phyloP scores from a whole-genome alignment of 2,113 vertebrate species.

The Caretta caretta region DNA sequence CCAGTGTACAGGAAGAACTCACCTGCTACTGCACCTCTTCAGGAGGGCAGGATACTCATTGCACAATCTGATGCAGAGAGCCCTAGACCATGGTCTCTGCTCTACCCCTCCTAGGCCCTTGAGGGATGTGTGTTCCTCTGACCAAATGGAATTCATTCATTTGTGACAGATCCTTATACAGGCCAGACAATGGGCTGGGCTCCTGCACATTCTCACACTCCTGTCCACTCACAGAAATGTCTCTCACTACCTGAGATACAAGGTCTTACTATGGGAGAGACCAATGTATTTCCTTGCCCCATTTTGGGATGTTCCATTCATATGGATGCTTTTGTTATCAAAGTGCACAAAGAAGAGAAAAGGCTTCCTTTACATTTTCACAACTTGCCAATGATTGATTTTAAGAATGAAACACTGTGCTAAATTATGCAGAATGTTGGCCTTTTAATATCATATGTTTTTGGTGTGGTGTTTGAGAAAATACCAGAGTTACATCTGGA shows the following conservation, averaged over 20 bases:
- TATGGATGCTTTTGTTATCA: too few species aligned
- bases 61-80: background rate
- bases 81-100: background rate
- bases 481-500: too few species aligned
- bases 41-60: background rate
- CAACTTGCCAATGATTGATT: too few species aligned
- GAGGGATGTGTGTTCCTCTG: background rate
- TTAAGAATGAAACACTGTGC: too few species aligned
- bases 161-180: fast-evolving
- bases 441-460: too few species aligned
- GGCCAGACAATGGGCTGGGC: background rate
- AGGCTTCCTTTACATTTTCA: too few species aligned
- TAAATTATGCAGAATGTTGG: too few species aligned
- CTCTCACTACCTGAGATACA: background rate
- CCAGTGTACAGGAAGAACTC: background rate
- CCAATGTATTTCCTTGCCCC: too few species aligned
- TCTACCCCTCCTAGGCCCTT: background rate
- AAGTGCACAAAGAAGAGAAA: too few species aligned
- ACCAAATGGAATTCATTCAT: fast-evolving
- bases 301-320: too few species aligned
- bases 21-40: background rate
- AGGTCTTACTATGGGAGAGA: too few species aligned
- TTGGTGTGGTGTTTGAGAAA: too few species aligned
- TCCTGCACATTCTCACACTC: background rate
- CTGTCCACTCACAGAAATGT: background rate